Evolutionary conservation across 64 coral and sea anemone species (phyloP), one percentile per base, ranked within the genome.

Genomic region (Pocillopora damicornis): DNA sequence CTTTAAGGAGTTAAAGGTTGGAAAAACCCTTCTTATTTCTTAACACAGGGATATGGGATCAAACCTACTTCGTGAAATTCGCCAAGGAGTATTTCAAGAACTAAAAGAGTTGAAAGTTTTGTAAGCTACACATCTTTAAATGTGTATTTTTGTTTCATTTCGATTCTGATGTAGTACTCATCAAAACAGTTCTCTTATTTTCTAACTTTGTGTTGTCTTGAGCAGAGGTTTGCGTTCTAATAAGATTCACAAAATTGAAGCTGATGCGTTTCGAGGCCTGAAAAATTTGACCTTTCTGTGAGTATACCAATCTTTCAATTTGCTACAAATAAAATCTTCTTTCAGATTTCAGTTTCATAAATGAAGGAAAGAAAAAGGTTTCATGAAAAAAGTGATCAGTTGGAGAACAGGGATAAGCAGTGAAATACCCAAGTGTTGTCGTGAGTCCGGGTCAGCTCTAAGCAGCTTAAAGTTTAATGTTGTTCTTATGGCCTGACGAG

Each of bases 241-340:
- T 11, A 77, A 45, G 38, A 57, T 77, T 77, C 37, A 77, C 20
- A 20, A 2, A 57, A 77, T 77, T 36, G 42, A 77, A 58, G 37
- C 15, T 9, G 75, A 56, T 77, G 75, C 75, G 20, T 77, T 77
- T 77, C 75, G 75, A n/a, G 45, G 45, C 37, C 9, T 77, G 37
- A 42, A 9, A 77, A 77, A 77, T 22, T 77, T 77, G 56, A 77
- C 75, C 17, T 77, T 77, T 20, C 37, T 77, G 75, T 77, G 75
- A 77, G 75, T 77, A 77, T 36, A 9, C 11, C 11, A n/a, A 11
- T 25, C 11, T 57, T 58, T 73, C 69, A 15, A 5, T 74, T 74
- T 74, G 5, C 9, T 67, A 67, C 16, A 67, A 22, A 18, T 1
- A 18, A 16, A 20, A 20, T 67, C 6, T 67, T 67, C 64, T 67